A percentile compares a stretch with the other conserved stretches of the same genome.
Evolutionary conservation across 2,888 invertebrate species (phyloP).

Genomic region (Dryobotodes eremita): DNA sequence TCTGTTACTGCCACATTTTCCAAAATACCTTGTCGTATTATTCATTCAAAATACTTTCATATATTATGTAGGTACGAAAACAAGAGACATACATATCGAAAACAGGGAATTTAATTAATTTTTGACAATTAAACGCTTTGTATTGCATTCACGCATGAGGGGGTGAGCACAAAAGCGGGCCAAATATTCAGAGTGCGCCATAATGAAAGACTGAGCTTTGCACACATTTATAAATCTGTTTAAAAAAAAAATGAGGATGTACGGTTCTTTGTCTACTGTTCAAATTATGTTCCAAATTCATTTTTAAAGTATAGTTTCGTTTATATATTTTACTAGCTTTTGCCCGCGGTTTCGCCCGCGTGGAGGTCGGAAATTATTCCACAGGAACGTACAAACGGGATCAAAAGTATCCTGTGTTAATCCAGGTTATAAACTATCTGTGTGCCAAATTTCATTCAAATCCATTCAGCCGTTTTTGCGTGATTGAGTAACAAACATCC

Average conservation of each 20-base stretch:
- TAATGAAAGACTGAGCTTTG: constrained; percentile 43
- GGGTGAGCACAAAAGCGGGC: constrained; percentile 44
- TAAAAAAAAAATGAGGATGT: neutral
- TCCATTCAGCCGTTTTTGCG: no score
- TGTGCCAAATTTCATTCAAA: no score
- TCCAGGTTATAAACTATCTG: no score
- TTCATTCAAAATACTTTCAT: neutral
- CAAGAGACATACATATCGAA: constrained; percentile 7
- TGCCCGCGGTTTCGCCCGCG: no score
- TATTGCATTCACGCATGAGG: constrained; percentile 57
- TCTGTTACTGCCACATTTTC: neutral
- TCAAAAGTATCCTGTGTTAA: no score
- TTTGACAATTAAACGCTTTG: constrained; percentile 65
- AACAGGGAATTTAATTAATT: constrained; percentile 57
- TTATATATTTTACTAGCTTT: no score
- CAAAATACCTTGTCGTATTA: neutral
- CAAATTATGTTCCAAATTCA: neutral
- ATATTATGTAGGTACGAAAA: neutral
- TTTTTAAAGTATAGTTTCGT: neutral
- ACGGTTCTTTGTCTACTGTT: neutral
- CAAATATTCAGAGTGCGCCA: constrained; percentile 53
- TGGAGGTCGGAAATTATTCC: no score
- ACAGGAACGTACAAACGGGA: no score
- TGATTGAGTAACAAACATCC: no score
- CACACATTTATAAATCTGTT: constrained; percentile 30